These are phyloP conservation scores for Proales similis DNA, from an alignment of 1,140 invertebrate species.

Conservation along the genomic window DNA sequence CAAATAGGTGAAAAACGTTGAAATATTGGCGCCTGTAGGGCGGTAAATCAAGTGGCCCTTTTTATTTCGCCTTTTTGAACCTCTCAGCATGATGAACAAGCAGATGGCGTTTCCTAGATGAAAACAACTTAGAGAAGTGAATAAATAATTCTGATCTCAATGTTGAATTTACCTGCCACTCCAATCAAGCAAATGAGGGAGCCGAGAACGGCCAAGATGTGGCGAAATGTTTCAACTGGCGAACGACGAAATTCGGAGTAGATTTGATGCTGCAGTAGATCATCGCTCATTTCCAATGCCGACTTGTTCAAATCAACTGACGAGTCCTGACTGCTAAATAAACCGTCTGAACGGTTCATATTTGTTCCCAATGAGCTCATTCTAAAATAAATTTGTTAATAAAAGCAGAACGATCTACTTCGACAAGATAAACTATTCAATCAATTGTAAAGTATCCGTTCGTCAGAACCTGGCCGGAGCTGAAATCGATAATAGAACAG, in stretches of 20 bases:
- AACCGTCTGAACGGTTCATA: too few species aligned
- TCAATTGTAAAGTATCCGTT: too few species aligned
- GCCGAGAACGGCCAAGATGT: conserved; percentile 7
- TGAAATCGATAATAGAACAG: too few species aligned
- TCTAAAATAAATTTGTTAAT: too few species aligned
- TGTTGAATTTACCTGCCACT: conserved; percentile 23
- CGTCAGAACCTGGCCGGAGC: too few species aligned
- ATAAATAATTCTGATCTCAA: too few species aligned
- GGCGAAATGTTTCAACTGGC: conserved; percentile 5
- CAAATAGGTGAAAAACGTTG: conserved; percentile 26
- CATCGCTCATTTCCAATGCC: conserved; percentile 31
- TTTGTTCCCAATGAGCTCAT: too few species aligned
- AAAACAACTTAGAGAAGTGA: background rate
- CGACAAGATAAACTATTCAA: too few species aligned
- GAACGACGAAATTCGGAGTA: conserved; percentile 26
- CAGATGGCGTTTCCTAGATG: background rate
- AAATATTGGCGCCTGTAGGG: too few species aligned
- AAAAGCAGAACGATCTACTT: too few species aligned
- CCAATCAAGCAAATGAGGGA: conserved; percentile 5
- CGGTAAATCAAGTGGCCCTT: conserved; percentile 13
- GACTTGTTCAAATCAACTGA: too few species aligned
- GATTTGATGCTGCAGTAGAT: conserved; percentile 37
- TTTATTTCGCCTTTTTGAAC: background rate
- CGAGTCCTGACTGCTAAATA: too few species aligned
- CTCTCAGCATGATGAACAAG: background rate